phyloP scores from a whole-genome alignment of 1,140 invertebrate genomes.

The Rhizoglyphus robini region DNA sequence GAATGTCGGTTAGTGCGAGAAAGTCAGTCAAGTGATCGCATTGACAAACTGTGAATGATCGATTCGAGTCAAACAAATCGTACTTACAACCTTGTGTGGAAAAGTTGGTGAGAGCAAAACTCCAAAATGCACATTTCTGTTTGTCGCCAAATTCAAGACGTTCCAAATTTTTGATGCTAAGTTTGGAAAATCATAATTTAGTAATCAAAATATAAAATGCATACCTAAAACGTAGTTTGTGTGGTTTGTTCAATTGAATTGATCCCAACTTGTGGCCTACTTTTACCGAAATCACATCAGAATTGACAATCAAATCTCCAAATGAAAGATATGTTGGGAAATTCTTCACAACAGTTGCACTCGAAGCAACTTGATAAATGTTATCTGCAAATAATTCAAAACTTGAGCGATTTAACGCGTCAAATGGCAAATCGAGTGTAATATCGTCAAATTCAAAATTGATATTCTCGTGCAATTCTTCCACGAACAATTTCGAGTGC shows the following conservation, averaged over 20 bases:
- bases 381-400: not conserved
- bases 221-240: not conserved
- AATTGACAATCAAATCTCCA: not conserved
- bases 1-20: slow-evolving; percentile 51
- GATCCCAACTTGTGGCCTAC: not conserved
- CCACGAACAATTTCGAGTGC: not conserved
- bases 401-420: not conserved
- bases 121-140: slow-evolving; percentile 7
- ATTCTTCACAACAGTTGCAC: not conserved
- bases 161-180: not conserved
- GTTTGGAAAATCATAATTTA: not conserved
- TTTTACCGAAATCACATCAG: not conserved
- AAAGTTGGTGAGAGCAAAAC: not conserved
- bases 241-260: not conserved
- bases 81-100: slow-evolving; percentile 3
- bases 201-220: not conserved
- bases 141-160: not conserved
- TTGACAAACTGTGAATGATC: slow-evolving; percentile 30
- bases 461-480: not conserved
- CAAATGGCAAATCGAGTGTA: not conserved
- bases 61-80: not conserved
- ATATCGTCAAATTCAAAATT: not conserved
- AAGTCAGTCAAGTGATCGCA: slow-evolving; percentile 40
- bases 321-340: not conserved
- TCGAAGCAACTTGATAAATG: not conserved